These are phyloP conservation scores for Limanda limanda DNA, from an alignment of 2,113 vertebrate species.

Conservation along the genomic window DNA sequence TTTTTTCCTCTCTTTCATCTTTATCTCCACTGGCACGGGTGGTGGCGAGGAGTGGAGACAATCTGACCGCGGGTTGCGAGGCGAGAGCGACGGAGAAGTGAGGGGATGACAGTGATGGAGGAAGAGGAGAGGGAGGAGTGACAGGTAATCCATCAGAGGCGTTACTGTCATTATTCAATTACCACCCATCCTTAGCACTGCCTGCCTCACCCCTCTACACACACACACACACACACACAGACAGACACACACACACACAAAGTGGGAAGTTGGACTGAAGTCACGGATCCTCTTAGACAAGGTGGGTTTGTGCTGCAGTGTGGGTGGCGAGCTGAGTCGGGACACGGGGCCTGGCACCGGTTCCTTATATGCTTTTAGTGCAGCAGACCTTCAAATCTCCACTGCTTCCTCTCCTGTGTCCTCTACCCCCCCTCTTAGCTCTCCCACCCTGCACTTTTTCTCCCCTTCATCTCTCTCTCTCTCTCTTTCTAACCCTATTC, in stretches of 20 bases:
- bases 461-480: neutral
- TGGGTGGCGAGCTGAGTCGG: constrained; percentile 61
- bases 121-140: constrained; percentile 61
- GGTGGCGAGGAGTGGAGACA: constrained; percentile 41
- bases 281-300: constrained; percentile 50
- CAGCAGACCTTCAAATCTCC: constrained; percentile 74
- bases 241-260: constrained; percentile 5
- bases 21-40: constrained; percentile 42
- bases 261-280: constrained; percentile 42
- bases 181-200: constrained; percentile 78
- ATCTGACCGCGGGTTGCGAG: constrained; percentile 62
- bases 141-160: constrained; percentile 81
- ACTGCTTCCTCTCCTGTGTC: constrained; percentile 49
- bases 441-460: neutral
- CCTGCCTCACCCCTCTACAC: constrained; percentile 41
- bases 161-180: constrained; percentile 83
- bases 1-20: constrained; percentile 43
- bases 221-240: constrained; percentile 41
- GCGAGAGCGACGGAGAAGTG: constrained; percentile 43
- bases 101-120: constrained; percentile 78
- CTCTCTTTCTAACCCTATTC: constrained; percentile 26
- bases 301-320: constrained; percentile 52
- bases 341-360: constrained; percentile 55
- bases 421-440: constrained; percentile 1
- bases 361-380: constrained; percentile 74